Base-by-base conservation (phyloP, 2,797 vertebrate species). In the Pogonophryne albipinna region DNA sequence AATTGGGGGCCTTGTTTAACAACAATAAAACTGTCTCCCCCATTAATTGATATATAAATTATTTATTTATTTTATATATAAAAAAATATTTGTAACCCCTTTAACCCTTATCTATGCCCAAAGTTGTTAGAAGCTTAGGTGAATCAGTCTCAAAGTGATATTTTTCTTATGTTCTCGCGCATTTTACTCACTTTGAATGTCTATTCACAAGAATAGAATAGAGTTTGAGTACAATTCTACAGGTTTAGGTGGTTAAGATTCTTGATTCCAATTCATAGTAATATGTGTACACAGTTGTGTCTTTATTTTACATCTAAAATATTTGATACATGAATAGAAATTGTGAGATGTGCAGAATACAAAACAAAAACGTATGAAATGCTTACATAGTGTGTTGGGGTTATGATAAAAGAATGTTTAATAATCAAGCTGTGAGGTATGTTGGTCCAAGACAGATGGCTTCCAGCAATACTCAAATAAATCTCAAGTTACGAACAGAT, bases 381-480 rank as follows among this genome's bases (percentile, higher is more conserved):
- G 11, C 12, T 56, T 57, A 17, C 8, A 44, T 10, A 0, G 11
- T 65, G 45, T 31, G 23, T 19, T 42, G 45, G 27, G 17, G 23
- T 58, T 58, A 23, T 27, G n/a, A 14, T 53, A 20, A 8, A 11
- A 53, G 45, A 31, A 20, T 10, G n/a, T 68, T 27, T 27, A 19
- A n/a, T 51, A 17, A 42, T 17, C 1, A 23, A 46, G 31, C 23
- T 67, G 20, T 71, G 19, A 51, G 51, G 11, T n/a, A 7, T 65
- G 49, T 49, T 31, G 10, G 31, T 79, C 23, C 38, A 10, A 69
- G 53, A 71, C 67, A 70, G 27, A 45, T 56, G 31, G 34, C 5
- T 46, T 64, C n/a, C 53, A 66, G 46, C 13, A 20, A 38, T 4
- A 38, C 17, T 51, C 17, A 20, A 16, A 14, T 38, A 46, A 59